These are phyloP conservation scores for Porites lutea DNA, from an alignment of 64 coral and sea anemone genomes.

Conservation along the genomic window DNA sequence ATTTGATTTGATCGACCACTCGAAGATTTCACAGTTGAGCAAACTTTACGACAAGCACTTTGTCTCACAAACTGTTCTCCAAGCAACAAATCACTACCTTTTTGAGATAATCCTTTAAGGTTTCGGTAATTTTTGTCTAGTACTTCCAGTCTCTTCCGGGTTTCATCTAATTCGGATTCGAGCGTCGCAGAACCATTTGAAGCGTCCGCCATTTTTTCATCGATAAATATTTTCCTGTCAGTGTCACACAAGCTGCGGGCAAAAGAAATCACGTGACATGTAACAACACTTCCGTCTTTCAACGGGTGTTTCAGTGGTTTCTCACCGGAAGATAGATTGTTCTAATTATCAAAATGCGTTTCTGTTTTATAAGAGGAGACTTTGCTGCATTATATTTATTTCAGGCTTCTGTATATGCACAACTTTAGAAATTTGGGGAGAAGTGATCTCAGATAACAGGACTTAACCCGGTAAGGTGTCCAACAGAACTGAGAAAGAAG, in stretches of 20 bases:
- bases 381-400: too few species aligned
- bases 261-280: constrained; percentile 1
- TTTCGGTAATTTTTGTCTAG: constrained; percentile 45
- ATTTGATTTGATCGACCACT: constrained; percentile 4
- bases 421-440: too few species aligned
- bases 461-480: too few species aligned
- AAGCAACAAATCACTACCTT: neutral
- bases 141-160: constrained; percentile 30
- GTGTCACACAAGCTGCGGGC: neutral
- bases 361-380: too few species aligned
- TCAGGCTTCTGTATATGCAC: too few species aligned
- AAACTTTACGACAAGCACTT: neutral
- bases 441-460: too few species aligned
- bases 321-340: too few species aligned
- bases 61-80: neutral
- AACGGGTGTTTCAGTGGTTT: too few species aligned
- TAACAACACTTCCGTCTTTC: neutral
- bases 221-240: neutral
- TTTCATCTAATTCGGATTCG: constrained; percentile 18
- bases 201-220: constrained; percentile 30
- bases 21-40: constrained; percentile 13
- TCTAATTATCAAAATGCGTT: too few species aligned
- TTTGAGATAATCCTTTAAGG: constrained; percentile 52
- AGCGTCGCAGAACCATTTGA: neutral
- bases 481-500: too few species aligned